Evolutionary conservation across 2,888 invertebrate species (phyloP).

Genomic region (Therioaphis trifolii): DNA sequence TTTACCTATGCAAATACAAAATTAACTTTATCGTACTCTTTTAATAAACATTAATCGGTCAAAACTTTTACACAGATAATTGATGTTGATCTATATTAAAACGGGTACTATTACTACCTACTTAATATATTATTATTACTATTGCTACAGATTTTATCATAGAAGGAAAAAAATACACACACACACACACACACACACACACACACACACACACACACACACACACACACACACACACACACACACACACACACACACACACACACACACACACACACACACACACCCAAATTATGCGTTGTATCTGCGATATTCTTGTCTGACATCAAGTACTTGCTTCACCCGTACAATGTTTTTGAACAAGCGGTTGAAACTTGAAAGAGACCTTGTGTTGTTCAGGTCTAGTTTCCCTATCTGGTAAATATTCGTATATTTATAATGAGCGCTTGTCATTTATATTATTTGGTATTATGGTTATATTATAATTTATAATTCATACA

Average conservation of each 20-base stretch:
- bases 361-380: not conserved
- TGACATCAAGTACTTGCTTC: not conserved
- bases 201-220: no score
- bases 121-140: no score
- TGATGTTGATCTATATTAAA: no score
- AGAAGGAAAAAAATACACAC: no score
- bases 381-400: conserved; percentile 9
- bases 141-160: no score
- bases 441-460: not conserved
- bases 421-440: no score
- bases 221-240: no score
- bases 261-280: no score
- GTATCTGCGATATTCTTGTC: no score
- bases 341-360: not conserved
- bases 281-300: no score
- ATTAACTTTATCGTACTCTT: not conserved
- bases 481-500: not conserved
- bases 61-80: not conserved
- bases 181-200: no score
- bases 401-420: conserved; percentile 38
- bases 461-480: conserved; percentile 11
- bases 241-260: not conserved
- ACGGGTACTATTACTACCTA: no score
- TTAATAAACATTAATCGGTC: not conserved
- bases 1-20: not conserved